Evolutionary conservation across 2,113 vertebrate species (phyloP).

Genomic region (Sinocyclocheilus grahami): DNA sequence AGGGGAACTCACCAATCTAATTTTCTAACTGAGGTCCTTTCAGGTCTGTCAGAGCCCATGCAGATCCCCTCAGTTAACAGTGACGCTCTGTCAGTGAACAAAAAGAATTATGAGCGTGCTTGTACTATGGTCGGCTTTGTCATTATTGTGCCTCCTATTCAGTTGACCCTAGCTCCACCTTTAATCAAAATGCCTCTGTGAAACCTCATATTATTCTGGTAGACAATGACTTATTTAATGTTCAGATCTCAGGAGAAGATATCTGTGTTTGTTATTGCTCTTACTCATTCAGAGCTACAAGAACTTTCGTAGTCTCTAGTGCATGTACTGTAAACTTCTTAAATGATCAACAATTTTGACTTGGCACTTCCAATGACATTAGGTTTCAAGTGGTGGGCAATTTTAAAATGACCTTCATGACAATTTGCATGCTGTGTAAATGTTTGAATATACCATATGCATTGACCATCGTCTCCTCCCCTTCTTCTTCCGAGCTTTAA

Average conservation of each 20-base stretch:
- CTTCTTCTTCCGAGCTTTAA: neutral
- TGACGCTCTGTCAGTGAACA: neutral
- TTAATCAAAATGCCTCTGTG: neutral
- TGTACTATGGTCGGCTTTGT: neutral
- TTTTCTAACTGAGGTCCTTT: neutral
- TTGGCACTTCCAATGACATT: neutral
- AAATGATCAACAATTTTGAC: conserved; percentile 1
- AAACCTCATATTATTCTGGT: neutral
- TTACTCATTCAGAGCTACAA: neutral
- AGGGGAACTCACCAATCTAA: neutral
- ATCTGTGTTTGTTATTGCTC: neutral
- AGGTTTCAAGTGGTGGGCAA: neutral
- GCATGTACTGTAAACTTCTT: conserved; percentile 7
- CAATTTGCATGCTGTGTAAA: conserved; percentile 5
- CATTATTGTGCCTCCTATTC: neutral
- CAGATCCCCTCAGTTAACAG: neutral
- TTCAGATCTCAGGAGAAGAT: neutral
- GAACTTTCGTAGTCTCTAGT: neutral
- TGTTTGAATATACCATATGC: neutral
- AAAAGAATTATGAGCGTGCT: neutral
- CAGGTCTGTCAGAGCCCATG: neutral
- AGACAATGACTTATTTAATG: conserved; percentile 11
- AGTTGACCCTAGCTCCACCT: neutral
- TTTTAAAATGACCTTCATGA: conserved; percentile 18
- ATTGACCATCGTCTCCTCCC: neutral